These are phyloP conservation scores for Bagarius yarrelli DNA, from an alignment of 2,113 vertebrate genomes.

Conservation along the genomic window DNA sequence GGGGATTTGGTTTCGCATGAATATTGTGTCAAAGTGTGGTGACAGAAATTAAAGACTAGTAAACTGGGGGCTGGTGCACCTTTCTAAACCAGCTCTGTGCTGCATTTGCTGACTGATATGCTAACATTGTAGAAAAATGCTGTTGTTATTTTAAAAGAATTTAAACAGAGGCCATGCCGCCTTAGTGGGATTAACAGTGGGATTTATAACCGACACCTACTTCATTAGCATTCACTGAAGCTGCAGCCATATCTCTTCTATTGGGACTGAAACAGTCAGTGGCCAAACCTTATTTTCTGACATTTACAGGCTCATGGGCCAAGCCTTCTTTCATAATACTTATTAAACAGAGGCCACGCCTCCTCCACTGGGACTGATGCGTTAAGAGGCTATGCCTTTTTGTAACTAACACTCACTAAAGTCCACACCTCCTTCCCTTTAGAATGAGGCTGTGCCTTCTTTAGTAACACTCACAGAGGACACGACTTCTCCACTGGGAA, in stretches of 20 bases:
- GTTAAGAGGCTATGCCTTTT: neutral
- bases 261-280: neutral
- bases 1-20: neutral
- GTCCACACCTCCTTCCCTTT: neutral
- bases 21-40: neutral
- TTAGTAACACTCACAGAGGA: too few relatives aligned
- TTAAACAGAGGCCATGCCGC: neutral
- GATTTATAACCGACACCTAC: neutral
- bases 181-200: neutral
- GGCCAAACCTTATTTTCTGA: neutral
- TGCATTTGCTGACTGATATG: neutral
- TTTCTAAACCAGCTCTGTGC: neutral
- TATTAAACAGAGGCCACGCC: too few relatives aligned
- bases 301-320: neutral
- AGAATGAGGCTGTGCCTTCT: neutral
- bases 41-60: neutral
- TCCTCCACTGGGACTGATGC: neutral
- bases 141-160: too few relatives aligned
- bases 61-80: fast-evolving
- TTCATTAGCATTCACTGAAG: neutral
- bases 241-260: neutral
- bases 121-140: neutral
- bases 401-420: neutral
- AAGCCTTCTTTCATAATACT: too few relatives aligned
- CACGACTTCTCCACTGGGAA: neutral